Evolutionary conservation across 2,797 vertebrate species (phyloP).

Genomic region (Enteromius trimaculatus): DNA sequence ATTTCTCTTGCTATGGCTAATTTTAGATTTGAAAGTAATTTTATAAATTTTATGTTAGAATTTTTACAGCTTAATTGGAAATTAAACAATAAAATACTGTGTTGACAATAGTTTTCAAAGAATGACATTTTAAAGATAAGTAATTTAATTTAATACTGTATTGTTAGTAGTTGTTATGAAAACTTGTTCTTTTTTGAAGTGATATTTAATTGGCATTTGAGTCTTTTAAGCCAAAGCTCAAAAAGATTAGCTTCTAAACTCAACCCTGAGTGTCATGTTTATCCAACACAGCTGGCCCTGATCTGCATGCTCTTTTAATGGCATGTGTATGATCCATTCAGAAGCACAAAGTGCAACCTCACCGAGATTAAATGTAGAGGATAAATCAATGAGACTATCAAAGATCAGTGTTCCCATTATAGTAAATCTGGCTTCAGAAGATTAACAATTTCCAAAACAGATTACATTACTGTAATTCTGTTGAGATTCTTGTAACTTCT

Average conservation of each 20-base stretch:
- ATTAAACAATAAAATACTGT: neutral
- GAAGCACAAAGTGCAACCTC: neutral
- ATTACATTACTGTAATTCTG: constrained; percentile 31
- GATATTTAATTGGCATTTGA: neutral
- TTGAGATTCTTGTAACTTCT: constrained; percentile 22
- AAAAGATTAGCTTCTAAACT: neutral
- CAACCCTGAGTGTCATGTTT: neutral
- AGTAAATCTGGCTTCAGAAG: constrained; percentile 68
- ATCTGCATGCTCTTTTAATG: neutral
- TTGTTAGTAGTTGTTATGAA: neutral
- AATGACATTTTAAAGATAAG: too few species aligned
- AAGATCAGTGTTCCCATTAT: constrained; percentile 59
- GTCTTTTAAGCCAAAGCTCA: neutral
- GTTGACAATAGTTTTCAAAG: neutral
- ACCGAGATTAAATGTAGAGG: neutral
- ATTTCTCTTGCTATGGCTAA: too few species aligned
- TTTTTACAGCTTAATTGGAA: neutral
- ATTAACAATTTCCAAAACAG: constrained; percentile 66
- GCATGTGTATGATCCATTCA: constrained; percentile 32
- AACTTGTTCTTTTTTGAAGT: neutral
- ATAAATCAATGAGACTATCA: constrained; percentile 54
- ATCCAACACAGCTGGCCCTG: constrained; percentile 6
- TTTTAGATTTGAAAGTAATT: neutral
- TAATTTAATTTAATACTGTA: too few species aligned
- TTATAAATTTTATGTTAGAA: neutral